Percentiles rank a stretch among this genome's conserved stretches.
Evolutionary conservation across 2,797 vertebrate genomes (phyloP).

Genomic region (Eurystomus glaucurus): DNA sequence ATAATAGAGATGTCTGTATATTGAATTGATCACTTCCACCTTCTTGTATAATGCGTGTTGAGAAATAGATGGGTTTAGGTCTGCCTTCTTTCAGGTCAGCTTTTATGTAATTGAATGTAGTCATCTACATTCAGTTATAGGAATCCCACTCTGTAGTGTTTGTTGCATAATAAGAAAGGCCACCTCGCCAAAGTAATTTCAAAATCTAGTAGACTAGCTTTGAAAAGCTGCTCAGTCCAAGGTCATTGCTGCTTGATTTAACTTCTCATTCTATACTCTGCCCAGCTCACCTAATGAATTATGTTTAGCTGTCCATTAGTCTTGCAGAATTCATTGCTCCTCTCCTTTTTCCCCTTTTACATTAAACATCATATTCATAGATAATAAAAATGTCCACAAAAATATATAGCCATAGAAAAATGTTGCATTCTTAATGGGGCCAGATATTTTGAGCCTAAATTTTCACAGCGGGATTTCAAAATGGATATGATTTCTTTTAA

Average conservation of each 20-base stretch:
- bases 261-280: slow-evolving; percentile 9
- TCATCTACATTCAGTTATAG: not conserved
- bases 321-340: slow-evolving; percentile 32
- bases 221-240: slow-evolving; percentile 30
- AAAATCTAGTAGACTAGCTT: not conserved
- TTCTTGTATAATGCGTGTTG: not conserved
- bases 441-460: slow-evolving; percentile 30
- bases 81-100: not conserved
- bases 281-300: slow-evolving; percentile 26
- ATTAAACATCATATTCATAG: slow-evolving; percentile 48
- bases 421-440: not conserved
- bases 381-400: slow-evolving; percentile 41
- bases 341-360: slow-evolving; percentile 10
- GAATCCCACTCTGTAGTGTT: not conserved
- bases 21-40: not conserved
- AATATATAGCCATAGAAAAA: slow-evolving; percentile 35
- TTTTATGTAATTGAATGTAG: not conserved
- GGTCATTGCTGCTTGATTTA: slow-evolving; percentile 63
- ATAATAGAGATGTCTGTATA: not conserved
- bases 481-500: not conserved
- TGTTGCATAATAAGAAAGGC: not conserved
- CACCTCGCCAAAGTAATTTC: not conserved
- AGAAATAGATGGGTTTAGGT: not conserved
- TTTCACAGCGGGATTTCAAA: slow-evolving; percentile 33
- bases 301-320: slow-evolving; percentile 49